Percentiles rank a stretch among this genome's conserved stretches.
Evolutionary conservation across 1,140 invertebrate genomes (phyloP).

Genomic region (Acromyrmex charruanus): DNA sequence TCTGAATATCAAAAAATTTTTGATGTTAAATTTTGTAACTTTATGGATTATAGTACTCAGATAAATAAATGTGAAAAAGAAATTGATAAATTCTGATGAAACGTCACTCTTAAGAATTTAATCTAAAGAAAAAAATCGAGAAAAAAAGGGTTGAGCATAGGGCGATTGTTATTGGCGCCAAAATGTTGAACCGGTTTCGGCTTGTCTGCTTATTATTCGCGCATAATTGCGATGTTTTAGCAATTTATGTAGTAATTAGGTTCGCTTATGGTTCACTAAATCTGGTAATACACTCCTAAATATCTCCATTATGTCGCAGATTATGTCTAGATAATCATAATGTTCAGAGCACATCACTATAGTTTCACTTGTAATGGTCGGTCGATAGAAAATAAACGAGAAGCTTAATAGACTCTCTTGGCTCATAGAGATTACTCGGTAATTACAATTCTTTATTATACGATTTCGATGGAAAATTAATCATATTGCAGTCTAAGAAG

Average conservation of each 20-base stretch:
- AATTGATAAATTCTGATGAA: conserved; percentile 2
- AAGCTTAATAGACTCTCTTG: conserved; percentile 30
- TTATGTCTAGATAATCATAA: conserved; percentile 76
- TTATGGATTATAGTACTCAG: neutral
- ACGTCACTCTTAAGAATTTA: neutral
- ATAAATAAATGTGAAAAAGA: neutral
- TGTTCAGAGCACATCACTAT: conserved; percentile 60
- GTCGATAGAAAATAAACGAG: conserved; percentile 22
- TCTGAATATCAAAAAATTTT: neutral
- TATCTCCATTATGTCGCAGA: conserved; percentile 78
- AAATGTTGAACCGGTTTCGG: conserved; percentile 65
- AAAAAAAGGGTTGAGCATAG: conserved; percentile 33
- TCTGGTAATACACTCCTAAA: conserved; percentile 65
- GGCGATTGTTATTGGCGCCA: conserved; percentile 62
- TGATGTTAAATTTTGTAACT: neutral
- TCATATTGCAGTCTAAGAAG: neutral
- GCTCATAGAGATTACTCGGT: conserved; percentile 20
- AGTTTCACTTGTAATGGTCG: conserved; percentile 70
- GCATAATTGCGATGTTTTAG: conserved; percentile 64
- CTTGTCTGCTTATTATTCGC: conserved; percentile 63
- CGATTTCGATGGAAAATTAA: neutral
- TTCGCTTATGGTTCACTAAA: conserved; percentile 50
- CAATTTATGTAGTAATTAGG: conserved; percentile 78
- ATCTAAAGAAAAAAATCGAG: neutral
- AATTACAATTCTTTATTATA: conserved; percentile 1